Evolutionary conservation across 1,140 invertebrate genomes (phyloP), one percentile per base, ranked within the genome.

Genomic region (Cherax quadricarinatus): DNA sequence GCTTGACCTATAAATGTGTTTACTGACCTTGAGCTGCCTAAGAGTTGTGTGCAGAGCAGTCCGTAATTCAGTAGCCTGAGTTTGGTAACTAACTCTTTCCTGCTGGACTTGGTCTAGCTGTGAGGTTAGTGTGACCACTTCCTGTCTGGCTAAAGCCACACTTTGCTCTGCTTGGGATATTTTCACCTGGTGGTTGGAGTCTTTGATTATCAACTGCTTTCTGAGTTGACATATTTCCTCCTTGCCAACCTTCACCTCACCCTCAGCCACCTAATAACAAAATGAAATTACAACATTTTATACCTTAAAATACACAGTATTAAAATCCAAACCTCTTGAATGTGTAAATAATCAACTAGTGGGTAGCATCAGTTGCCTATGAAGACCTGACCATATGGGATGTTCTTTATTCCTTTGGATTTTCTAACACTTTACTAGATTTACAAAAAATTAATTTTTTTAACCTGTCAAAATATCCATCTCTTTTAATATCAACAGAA

Each of bases 51-150:
- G 90, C 16, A 91, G 57, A 5, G 90, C 90, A 18, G 85, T 81
- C 14, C 90, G 84, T 21, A 91, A 62, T 18, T 91, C 62, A 1
- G 85, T 82, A 10, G 90, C 84, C 53, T 91, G 90, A 18, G 53
- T 82, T 60, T 91, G 90, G 60, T 91, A 91, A 70, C 90, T 86
- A 53, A 91, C 73, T 70, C 90, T 86, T 62, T 91, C 90, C 60
- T 81, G 73, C 78, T 91, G 84, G 18, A 86, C 90, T 18, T 86
- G 83, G 62, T 70, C 53, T 10, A 87, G 60, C 78, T 91, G 90
- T 6, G 57, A 10, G 48, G 84, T 81, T 12, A 91, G 84, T 21
- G 84, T 51, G 9, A 66, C 90, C 6, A 86, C 84, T 66, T 91
- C 90, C 30, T 82, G 90, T 21, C 53, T 79, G 1, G 90, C 84